A percentile compares a stretch with the other conserved stretches of the same genome.
Evolutionary conservation across 2,113 vertebrate species (phyloP).

Genomic region (Danio rerio): GRCz12tu NC_133191.1:13971001-13971500

Average conservation of each 20-base stretch:
- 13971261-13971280: slow-evolving; percentile 85
- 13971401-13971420: slow-evolving; percentile 58
- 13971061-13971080: slow-evolving; percentile 77
- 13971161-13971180: slow-evolving; percentile 78
- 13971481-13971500: slow-evolving; percentile 1
- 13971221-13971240: slow-evolving; percentile 78
- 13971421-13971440: slow-evolving; percentile 70
- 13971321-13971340: slow-evolving; percentile 72
- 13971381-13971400: slow-evolving; percentile 47
- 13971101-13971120: slow-evolving; percentile 73
- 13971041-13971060: slow-evolving; percentile 72
- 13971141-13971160: slow-evolving; percentile 82
- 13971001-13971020: slow-evolving; percentile 75
- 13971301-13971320: slow-evolving; percentile 80
- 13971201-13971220: slow-evolving; percentile 76
- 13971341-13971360: slow-evolving; percentile 63
- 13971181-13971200: slow-evolving; percentile 81
- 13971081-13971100: slow-evolving; percentile 70
- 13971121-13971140: slow-evolving; percentile 74
- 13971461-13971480: slow-evolving; percentile 72
- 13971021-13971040: slow-evolving; percentile 70
- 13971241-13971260: slow-evolving; percentile 83
- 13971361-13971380: slow-evolving; percentile 69
- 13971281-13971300: slow-evolving; percentile 79
- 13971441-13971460: slow-evolving; percentile 76